Conservation (phyloP, 2,113 vertebrate species). For the Aegypius monachus region DNA sequence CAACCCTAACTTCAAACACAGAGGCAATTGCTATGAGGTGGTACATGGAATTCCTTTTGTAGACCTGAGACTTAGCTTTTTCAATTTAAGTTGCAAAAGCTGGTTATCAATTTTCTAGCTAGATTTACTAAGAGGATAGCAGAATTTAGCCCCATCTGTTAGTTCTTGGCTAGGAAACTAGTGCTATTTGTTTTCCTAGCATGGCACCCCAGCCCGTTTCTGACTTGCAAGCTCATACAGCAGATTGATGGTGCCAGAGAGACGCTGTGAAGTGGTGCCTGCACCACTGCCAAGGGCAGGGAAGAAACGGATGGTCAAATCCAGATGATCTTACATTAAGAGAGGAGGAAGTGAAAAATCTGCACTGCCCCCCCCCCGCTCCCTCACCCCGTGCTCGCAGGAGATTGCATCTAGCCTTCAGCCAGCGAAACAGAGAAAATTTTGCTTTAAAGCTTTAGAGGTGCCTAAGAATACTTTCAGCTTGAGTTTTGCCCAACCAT, state of each 20-base stretch:
- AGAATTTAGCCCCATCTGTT: conserved; percentile 14
- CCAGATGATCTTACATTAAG: background rate
- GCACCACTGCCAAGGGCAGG: background rate
- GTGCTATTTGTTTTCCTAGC: conserved; percentile 30
- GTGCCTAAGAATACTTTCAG: background rate
- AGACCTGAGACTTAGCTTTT: background rate
- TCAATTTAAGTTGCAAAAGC: background rate
- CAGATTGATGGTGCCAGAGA: conserved; percentile 29
- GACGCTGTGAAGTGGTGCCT: background rate
- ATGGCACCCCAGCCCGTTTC: background rate
- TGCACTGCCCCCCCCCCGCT: background rate
- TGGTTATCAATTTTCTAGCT: background rate
- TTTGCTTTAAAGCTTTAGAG: background rate
- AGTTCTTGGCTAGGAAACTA: conserved; percentile 30
- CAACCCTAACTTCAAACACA: background rate
- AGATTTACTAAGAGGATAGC: background rate
- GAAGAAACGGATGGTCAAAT: background rate
- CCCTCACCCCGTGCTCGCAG: background rate
- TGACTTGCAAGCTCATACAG: background rate
- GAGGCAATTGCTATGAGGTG: background rate
- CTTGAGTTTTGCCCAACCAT: fast-evolving
- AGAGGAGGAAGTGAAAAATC: background rate
- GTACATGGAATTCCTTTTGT: background rate
- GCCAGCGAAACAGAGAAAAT: background rate
- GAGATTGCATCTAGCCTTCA: background rate